A percentile compares a stretch with the other conserved stretches of the same genome.
Conservation (phyloP, 1,140 invertebrate genomes). For the Agrilus planipennis region DNA sequence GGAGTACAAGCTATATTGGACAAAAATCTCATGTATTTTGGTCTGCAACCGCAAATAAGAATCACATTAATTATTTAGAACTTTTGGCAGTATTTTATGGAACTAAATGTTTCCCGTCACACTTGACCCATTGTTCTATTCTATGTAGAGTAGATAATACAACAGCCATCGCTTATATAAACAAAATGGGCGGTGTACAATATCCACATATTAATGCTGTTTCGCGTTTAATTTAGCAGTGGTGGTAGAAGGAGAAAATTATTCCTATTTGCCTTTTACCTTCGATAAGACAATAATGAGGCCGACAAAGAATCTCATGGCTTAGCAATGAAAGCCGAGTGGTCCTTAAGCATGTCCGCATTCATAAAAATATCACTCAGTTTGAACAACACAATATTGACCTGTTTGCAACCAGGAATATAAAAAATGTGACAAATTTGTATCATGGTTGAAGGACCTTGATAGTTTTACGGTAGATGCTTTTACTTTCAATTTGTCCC, state of each 20-base stretch:
- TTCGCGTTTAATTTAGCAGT: constrained; percentile 18
- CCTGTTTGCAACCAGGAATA: constrained; percentile 23
- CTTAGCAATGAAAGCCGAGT: constrained; percentile 9
- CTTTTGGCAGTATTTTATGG: constrained; percentile 19
- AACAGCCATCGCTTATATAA: constrained; percentile 34
- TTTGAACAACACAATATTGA: constrained; percentile 20
- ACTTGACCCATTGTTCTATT: constrained; percentile 2
- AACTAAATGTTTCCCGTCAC: constrained; percentile 18
- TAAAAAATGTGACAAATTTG: constrained; percentile 20
- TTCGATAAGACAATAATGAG: constrained; percentile 16
- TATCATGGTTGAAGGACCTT: constrained; percentile 19
- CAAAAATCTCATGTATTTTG: constrained; percentile 18
- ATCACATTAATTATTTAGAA: constrained; percentile 25
- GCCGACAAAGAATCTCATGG: constrained; percentile 19
- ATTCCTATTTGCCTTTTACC: constrained; percentile 18
- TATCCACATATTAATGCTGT: constrained; percentile 16
- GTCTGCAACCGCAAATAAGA: constrained; percentile 10
- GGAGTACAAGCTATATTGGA: constrained; percentile 17
- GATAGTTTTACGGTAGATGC: constrained; percentile 17
- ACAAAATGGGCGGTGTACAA: constrained; percentile 18
- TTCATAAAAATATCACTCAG: constrained; percentile 10
- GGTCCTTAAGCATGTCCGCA: not conserved
- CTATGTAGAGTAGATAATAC: constrained; percentile 17
- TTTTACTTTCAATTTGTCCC: constrained; percentile 22
- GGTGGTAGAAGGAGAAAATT: constrained; percentile 21